phyloP scores from a whole-genome alignment of 2,797 vertebrate species.

The Enteromius trimaculatus region DNA sequence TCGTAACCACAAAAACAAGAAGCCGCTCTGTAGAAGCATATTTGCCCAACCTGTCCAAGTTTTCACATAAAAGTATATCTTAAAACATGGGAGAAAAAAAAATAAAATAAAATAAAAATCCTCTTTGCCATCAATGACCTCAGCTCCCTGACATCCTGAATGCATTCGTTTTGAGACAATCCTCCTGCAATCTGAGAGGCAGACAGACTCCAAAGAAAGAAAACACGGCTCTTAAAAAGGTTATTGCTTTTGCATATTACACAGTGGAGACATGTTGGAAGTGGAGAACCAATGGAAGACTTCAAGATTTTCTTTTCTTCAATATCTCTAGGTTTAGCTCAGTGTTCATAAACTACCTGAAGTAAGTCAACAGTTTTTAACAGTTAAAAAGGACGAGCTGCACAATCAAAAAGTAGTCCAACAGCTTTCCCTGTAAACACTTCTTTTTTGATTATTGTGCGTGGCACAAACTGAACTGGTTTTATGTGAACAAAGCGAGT shows the following conservation, averaged over 20 bases:
- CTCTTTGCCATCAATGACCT: constrained; percentile 69
- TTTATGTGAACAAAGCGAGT: constrained; percentile 78
- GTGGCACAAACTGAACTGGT: constrained; percentile 72
- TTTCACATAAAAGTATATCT: constrained; percentile 57
- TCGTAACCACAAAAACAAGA: constrained; percentile 63
- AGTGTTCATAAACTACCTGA: constrained; percentile 89
- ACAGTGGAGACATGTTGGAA: constrained; percentile 81
- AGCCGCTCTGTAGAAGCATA: constrained; percentile 63
- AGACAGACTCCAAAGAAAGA: constrained; percentile 69
- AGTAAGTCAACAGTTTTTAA: constrained; percentile 76
- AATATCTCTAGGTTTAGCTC: constrained; percentile 77
- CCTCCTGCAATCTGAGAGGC: constrained; percentile 70
- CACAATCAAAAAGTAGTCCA: constrained; percentile 83
- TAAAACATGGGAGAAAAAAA: constrained; percentile 11
- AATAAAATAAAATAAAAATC: constrained; percentile 66
- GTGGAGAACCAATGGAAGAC: constrained; percentile 83
- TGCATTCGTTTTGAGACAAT: constrained; percentile 69
- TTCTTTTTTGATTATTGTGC: constrained; percentile 75
- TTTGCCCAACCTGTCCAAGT: constrained; percentile 70
- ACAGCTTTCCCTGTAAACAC: constrained; percentile 84
- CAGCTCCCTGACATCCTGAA: constrained; percentile 77
- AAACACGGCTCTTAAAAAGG: constrained; percentile 71
- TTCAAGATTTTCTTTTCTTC: constrained; percentile 71
- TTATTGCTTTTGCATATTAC: constrained; percentile 84
- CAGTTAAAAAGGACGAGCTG: constrained; percentile 78